Evolutionary conservation across 92 coral and sea anemone species (phyloP).

Genomic region (Epizoanthus illoricatus): DNA sequence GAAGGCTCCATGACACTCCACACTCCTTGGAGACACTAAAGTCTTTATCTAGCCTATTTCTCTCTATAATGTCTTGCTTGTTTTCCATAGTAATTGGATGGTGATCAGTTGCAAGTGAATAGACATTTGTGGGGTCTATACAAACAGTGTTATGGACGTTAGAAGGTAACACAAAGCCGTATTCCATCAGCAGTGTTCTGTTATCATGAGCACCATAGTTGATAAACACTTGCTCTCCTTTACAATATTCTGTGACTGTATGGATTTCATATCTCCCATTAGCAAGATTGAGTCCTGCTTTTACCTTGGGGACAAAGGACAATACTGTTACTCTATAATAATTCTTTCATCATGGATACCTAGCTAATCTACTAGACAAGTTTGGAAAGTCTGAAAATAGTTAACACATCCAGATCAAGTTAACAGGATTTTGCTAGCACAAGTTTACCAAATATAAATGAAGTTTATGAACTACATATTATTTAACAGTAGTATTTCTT

Average conservation of each 20-base stretch:
- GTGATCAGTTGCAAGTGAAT: slow-evolving; percentile 36
- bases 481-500: no score
- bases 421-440: no score
- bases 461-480: no score
- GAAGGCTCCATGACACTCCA: slow-evolving; percentile 84
- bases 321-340: no score
- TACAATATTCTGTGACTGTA: slow-evolving; percentile 63
- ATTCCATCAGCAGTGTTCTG: slow-evolving; percentile 76
- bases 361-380: no score
- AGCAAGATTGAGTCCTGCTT: slow-evolving; percentile 64
- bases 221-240: slow-evolving; percentile 80
- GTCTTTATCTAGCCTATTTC: slow-evolving; percentile 61
- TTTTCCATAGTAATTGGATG: slow-evolving; percentile 27
- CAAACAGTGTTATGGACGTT: slow-evolving; percentile 64
- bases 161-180: slow-evolving; percentile 84
- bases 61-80: slow-evolving; percentile 54
- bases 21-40: slow-evolving; percentile 56
- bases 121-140: slow-evolving; percentile 43
- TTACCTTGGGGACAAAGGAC: slow-evolving; percentile 48
- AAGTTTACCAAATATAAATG: no score
- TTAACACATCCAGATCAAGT: no score
- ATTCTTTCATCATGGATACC: no score
- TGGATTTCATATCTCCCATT: slow-evolving; percentile 62
- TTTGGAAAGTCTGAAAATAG: no score
- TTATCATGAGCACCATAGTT: slow-evolving; percentile 96